These are phyloP conservation scores for Diogma glabrata DNA, from an alignment of 2,888 invertebrate genomes.

Conservation along the genomic window DNA sequence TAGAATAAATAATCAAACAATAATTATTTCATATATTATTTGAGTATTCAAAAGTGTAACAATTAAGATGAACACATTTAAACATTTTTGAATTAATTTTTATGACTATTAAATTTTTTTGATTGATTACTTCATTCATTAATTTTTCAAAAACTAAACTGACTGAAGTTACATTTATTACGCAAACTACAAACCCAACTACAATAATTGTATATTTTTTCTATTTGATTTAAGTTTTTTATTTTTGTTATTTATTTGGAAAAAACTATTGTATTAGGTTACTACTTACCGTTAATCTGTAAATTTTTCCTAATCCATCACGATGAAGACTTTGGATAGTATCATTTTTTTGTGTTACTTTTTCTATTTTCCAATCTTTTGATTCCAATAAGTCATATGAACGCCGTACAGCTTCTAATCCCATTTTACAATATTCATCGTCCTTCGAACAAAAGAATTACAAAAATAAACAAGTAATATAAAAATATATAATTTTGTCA, in stretches of 20 bases:
- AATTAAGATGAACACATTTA: too few species aligned
- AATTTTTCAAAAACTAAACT: too few species aligned
- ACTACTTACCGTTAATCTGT: slow-evolving; percentile 56
- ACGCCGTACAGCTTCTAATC: slow-evolving; percentile 48
- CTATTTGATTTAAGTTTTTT: not conserved
- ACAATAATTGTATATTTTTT: not conserved
- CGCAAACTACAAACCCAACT: slow-evolving; percentile 7
- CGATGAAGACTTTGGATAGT: slow-evolving; percentile 44
- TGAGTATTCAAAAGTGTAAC: too few species aligned
- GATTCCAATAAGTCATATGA: slow-evolving; percentile 53
- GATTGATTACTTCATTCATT: too few species aligned
- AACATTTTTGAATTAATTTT: too few species aligned
- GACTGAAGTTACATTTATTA: too few species aligned
- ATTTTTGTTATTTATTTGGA: not conserved
- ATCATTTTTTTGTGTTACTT: slow-evolving; percentile 47
- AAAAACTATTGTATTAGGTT: too few species aligned
- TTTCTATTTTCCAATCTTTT: slow-evolving; percentile 60
- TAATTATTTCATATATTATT: too few species aligned
- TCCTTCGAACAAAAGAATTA: slow-evolving; percentile 37
- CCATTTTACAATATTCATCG: slow-evolving; percentile 50
- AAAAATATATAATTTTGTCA: too few species aligned
- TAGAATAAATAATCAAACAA: too few species aligned
- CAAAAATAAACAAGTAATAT: too few species aligned
- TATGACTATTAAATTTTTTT: too few species aligned
- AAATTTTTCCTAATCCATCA: slow-evolving; percentile 58